phyloP scores from a whole-genome alignment of 2,113 vertebrate species.

The Paratilapia polleni region DNA sequence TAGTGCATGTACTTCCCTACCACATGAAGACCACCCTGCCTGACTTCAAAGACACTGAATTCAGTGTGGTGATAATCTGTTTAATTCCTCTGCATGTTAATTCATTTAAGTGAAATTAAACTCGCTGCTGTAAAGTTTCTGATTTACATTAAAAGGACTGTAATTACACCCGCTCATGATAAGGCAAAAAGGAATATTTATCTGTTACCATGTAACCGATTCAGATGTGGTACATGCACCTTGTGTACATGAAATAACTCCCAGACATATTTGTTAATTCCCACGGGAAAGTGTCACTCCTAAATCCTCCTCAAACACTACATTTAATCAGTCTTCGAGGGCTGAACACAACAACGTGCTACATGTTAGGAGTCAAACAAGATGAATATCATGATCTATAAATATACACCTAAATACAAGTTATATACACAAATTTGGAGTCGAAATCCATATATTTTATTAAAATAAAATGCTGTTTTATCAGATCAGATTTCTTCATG shows the following conservation, averaged over 20 bases:
- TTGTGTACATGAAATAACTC: neutral
- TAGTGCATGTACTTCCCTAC: neutral
- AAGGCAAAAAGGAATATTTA: neutral
- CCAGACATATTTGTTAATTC: neutral
- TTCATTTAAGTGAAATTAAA: neutral
- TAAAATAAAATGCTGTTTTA: neutral
- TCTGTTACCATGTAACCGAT: neutral
- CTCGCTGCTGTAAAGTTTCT: neutral
- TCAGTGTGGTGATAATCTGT: neutral
- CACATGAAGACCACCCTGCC: neutral
- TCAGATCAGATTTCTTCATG: conserved; percentile 16
- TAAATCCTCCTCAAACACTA: neutral
- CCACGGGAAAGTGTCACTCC: neutral
- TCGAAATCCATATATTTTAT: neutral
- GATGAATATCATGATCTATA: conserved; percentile 23
- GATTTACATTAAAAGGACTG: neutral
- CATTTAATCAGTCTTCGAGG: neutral
- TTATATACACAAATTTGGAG: neutral
- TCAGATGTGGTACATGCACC: neutral
- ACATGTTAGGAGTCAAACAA: neutral
- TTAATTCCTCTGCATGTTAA: neutral
- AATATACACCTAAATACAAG: conserved; percentile 43
- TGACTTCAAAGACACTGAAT: neutral
- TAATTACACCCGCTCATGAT: neutral
- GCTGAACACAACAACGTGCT: conserved; percentile 31